Evolutionary conservation across 2,888 invertebrate genomes (phyloP).

Genomic region (Petrolisthes manimaculis): DNA sequence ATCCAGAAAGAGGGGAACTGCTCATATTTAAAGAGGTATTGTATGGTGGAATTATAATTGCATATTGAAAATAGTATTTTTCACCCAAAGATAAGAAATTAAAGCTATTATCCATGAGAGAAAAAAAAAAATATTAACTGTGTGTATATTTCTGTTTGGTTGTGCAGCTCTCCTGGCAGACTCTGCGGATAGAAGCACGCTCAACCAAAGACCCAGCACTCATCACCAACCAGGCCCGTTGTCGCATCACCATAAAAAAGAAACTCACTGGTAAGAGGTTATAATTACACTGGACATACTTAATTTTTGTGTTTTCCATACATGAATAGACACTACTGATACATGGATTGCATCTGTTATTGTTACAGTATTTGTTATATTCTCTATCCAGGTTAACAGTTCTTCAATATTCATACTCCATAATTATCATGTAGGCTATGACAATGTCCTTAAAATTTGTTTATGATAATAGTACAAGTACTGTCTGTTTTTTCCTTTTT

Average conservation of each 20-base stretch:
- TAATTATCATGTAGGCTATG: too few relatives aligned
- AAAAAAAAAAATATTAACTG: background rate
- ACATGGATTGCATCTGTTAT: background rate
- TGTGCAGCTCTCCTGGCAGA: slow-evolving; percentile 88
- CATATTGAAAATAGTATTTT: background rate
- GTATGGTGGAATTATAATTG: background rate
- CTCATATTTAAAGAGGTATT: slow-evolving; percentile 85
- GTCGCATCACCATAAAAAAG: slow-evolving; percentile 80
- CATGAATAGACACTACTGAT: background rate
- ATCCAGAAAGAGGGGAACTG: slow-evolving; percentile 87
- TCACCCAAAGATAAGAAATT: background rate
- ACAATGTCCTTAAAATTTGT: too few relatives aligned
- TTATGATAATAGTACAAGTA: too few relatives aligned
- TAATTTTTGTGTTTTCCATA: background rate
- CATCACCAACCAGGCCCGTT: slow-evolving; percentile 71
- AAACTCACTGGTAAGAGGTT: slow-evolving; percentile 79
- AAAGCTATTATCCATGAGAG: background rate
- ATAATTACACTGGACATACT: background rate
- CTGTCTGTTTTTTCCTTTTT: too few relatives aligned
- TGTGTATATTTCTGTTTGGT: background rate
- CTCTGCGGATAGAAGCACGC: slow-evolving; percentile 93
- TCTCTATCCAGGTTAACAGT: background rate
- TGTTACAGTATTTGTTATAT: background rate
- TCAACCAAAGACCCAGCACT: slow-evolving; percentile 78
- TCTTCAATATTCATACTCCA: too few relatives aligned